Conservation (phyloP, 2,888 invertebrate genomes). For the Corythucha ciliata region DNA sequence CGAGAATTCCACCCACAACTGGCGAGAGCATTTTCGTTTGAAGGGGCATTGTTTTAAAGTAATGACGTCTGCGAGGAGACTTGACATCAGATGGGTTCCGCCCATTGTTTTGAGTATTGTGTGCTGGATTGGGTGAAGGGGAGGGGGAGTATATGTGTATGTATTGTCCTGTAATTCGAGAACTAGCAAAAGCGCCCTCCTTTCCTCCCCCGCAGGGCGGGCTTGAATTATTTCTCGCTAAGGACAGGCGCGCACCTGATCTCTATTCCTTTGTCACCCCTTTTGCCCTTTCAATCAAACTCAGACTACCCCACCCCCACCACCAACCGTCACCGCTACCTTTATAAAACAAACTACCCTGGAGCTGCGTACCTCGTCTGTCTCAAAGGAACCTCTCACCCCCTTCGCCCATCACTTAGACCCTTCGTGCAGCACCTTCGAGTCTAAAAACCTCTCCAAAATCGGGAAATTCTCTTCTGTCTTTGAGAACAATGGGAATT, state of each 20-base stretch:
- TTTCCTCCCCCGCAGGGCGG: not conserved
- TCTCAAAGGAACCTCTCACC: too few relatives aligned
- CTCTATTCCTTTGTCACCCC: not conserved
- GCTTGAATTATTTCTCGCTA: not conserved
- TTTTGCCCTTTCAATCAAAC: conserved; percentile 1
- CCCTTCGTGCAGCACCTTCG: too few relatives aligned
- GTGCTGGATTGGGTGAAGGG: conserved; percentile 16
- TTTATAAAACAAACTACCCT: not conserved
- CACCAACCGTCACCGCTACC: not conserved
- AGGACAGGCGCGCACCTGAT: conserved; percentile 2
- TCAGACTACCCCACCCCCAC: not conserved
- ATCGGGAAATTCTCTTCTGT: too few relatives aligned
- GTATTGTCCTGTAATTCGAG: conserved; percentile 22
- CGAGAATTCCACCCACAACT: too few relatives aligned
- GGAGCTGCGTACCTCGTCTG: too few relatives aligned
- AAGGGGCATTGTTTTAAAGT: too few relatives aligned
- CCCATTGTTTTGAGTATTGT: not conserved
- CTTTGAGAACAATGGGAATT: too few relatives aligned
- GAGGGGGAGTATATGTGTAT: conserved; percentile 12
- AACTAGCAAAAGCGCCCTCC: conserved; percentile 15
- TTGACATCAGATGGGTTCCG: too few relatives aligned
- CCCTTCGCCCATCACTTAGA: too few relatives aligned
- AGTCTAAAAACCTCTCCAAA: too few relatives aligned
- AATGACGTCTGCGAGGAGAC: too few relatives aligned
- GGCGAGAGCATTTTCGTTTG: too few relatives aligned